Conservation (phyloP, 2,113 vertebrate genomes). For the Panurus biarmicus region DNA sequence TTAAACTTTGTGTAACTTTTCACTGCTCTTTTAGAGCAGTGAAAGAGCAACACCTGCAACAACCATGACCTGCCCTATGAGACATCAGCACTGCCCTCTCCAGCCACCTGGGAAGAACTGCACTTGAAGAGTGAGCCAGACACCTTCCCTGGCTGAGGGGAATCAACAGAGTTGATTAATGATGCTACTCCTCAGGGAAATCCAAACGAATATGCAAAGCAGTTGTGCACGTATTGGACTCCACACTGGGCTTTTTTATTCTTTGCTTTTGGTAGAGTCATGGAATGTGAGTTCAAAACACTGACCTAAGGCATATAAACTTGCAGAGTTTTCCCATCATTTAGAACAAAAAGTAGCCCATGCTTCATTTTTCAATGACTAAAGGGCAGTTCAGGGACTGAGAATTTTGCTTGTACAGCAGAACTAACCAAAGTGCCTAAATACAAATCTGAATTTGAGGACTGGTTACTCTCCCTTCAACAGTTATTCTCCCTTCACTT, state of each 20-base stretch:
- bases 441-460: not conserved
- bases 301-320: not conserved
- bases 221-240: not conserved
- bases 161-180: not conserved
- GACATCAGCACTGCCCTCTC: not conserved
- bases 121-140: not conserved
- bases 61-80: not conserved
- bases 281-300: not conserved
- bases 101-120: not conserved
- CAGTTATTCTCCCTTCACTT: not conserved
- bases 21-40: not conserved
- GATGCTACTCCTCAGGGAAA: not conserved
- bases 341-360: not conserved
- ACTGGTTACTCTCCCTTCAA: not conserved
- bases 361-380: not conserved
- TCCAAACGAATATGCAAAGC: not conserved
- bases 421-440: not conserved
- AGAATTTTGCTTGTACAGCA: not conserved
- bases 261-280: not conserved
- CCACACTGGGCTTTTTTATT: fast-evolving
- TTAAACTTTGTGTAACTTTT: not conserved
- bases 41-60: not conserved
- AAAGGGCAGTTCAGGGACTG: not conserved
- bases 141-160: too few species aligned
- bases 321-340: not conserved